Base-by-base conservation (phyloP, 2,888 invertebrate species). In the Azorinus chamasolen region DNA sequence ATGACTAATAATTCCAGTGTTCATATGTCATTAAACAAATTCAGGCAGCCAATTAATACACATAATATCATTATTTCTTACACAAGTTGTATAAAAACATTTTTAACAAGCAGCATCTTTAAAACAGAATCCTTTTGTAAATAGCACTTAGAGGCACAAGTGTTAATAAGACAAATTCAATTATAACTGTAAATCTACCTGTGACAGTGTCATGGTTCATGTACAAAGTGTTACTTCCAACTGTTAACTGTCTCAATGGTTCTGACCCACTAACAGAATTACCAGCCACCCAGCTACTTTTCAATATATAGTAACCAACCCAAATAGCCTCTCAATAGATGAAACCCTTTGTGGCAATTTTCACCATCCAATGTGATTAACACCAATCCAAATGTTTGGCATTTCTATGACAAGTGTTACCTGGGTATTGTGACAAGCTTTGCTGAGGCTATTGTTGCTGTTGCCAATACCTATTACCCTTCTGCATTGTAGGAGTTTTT, bases 321-420 rank as follows among this genome's bases (percentile, higher is more conserved):
- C 32, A 32, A 32, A 4, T 10, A 32, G 10, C 4, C 32, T 32
- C 32, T 32, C 32, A 32, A 32, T 32, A 10, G 5, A 4, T 32
- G 32, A 32, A 32, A 32, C 32, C 32, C 32, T 32, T 32, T 59
- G 46, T 46, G 46, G 45, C 32, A 41, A 22, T 57, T 14, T 2
- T 37, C 54, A 46, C 24, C 59, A 59, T 59, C 59, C 45, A 59
- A 46, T 59, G 59, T 59, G 59, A 27, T 68, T 64, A 66, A 72
- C 72, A 68, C 77, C 72, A 20, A 32, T 37, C 54, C 53, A 53
- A 65, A 72, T 71, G 72, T 72, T 77, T 77, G 71, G 62, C 77
- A 77, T 65, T 65, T 62, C 32, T 32, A 32, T 32, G 32, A 32
- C 32, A 32, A 48, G 62, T 12, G 32, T 62, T 62, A 62, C 25